phyloP scores from a whole-genome alignment of 1,140 invertebrate genomes.

The Yoshiicerus persimilis region DNA sequence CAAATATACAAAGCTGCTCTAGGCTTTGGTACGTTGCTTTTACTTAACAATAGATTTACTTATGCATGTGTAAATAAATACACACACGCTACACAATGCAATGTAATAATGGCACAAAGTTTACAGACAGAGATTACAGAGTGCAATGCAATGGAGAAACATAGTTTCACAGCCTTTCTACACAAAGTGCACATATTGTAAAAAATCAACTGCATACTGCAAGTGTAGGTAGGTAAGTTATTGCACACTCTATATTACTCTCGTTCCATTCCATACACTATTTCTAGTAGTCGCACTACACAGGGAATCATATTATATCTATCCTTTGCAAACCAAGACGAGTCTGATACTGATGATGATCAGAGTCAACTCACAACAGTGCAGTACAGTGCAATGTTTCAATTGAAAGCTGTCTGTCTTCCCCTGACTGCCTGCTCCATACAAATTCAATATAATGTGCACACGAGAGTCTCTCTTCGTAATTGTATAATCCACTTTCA shows the following conservation, averaged over 20 bases:
- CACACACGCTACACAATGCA: not conserved
- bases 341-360: not conserved
- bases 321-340: not conserved
- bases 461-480: not conserved
- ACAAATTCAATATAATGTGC: not conserved
- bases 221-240: not conserved
- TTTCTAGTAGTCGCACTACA: not conserved
- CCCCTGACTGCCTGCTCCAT: not conserved
- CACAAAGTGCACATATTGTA: not conserved
- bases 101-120: not conserved
- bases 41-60: not conserved
- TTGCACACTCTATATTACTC: not conserved
- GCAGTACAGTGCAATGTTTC: not conserved
- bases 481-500: not conserved
- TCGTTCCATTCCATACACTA: too few relatives aligned
- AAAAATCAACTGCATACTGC: not conserved
- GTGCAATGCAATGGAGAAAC: not conserved
- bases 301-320: not conserved
- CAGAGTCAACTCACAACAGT: not conserved
- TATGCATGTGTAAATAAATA: not conserved
- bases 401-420: not conserved
- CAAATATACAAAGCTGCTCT: too few relatives aligned
- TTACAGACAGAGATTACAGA: not conserved
- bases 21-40: too few relatives aligned
- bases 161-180: not conserved